Conservation (phyloP, 2,797 vertebrate genomes). For the Momotus momota region DNA sequence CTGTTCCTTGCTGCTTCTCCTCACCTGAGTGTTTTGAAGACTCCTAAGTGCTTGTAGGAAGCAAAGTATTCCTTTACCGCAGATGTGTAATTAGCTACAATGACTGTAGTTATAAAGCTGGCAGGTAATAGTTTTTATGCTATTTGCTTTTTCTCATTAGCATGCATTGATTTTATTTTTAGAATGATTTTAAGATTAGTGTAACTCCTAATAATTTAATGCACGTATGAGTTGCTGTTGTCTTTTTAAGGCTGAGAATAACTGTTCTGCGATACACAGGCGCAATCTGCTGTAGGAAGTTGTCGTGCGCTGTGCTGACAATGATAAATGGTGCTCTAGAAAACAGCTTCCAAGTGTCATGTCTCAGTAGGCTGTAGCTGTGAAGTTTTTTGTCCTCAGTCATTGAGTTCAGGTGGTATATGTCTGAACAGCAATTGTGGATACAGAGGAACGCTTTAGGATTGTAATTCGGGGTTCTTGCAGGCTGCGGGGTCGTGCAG, state of each 20-base stretch:
- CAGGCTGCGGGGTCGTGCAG: not conserved
- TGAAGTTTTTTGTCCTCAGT: not conserved
- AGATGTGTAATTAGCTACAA: not conserved
- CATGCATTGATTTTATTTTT: not conserved
- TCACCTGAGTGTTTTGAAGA: not conserved
- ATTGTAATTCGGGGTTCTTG: not conserved
- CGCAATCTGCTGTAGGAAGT: not conserved
- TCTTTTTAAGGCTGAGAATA: not conserved
- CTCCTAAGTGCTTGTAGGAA: not conserved
- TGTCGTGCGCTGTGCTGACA: not conserved
- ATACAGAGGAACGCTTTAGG: not conserved
- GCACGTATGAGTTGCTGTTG: not conserved
- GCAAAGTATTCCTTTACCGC: not conserved
- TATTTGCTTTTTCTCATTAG: not conserved
- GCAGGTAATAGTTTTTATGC: not conserved
- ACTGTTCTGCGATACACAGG: not conserved
- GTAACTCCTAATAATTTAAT: not conserved
- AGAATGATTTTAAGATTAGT: not conserved
- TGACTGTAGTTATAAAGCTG: not conserved
- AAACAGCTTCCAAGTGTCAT: not conserved
- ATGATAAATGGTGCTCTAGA: not conserved
- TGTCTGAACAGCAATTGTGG: not conserved
- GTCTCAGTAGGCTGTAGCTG: not conserved
- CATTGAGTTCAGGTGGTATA: not conserved
- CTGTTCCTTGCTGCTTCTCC: not conserved